Percentiles rank a stretch among this genome's conserved stretches.
Evolutionary conservation across 1,140 invertebrate species (phyloP).

Genomic region (Polyergus mexicanus): DNA sequence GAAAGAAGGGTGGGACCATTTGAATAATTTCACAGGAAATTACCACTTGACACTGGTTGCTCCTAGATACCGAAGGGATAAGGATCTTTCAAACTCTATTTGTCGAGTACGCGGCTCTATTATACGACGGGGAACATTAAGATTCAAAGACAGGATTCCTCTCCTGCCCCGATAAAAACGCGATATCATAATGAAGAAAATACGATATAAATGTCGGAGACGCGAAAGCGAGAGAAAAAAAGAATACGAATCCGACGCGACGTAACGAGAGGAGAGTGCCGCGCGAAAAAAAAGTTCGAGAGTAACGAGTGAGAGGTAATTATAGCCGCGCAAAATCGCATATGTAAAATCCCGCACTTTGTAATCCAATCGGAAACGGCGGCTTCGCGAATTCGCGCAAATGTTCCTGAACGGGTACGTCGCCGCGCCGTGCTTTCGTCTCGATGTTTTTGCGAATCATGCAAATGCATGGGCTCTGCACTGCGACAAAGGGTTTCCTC

Average conservation of each 20-base stretch:
- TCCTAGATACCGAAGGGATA: conserved; percentile 62
- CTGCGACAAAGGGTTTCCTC: conserved; percentile 32
- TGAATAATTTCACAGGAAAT: conserved; percentile 80
- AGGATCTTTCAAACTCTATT: conserved; percentile 48
- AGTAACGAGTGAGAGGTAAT: conserved; percentile 53
- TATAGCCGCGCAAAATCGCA: conserved; percentile 39
- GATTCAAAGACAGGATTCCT: conserved; percentile 29
- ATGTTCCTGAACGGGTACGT: conserved; percentile 16
- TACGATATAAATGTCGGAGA: conserved; percentile 51
- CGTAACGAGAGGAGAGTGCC: conserved; percentile 21
- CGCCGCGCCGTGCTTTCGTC: conserved; percentile 13
- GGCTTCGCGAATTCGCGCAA: conserved; percentile 21
- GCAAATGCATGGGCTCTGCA: conserved; percentile 21
- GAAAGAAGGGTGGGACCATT: conserved; percentile 65
- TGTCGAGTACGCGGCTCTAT: conserved; percentile 41
- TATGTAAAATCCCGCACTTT: conserved; percentile 41
- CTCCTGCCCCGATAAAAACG: conserved; percentile 26
- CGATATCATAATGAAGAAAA: conserved; percentile 45
- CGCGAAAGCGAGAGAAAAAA: conserved; percentile 27
- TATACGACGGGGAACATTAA: conserved; percentile 45
- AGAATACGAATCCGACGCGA: not conserved
- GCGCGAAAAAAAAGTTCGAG: conserved; percentile 40
- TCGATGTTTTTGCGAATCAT: conserved; percentile 42
- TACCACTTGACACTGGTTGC: conserved; percentile 77
- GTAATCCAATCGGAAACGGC: conserved; percentile 41